Base-by-base conservation (phyloP, 2,797 vertebrate genomes). In the Coregonus ussuriensis region DNA sequence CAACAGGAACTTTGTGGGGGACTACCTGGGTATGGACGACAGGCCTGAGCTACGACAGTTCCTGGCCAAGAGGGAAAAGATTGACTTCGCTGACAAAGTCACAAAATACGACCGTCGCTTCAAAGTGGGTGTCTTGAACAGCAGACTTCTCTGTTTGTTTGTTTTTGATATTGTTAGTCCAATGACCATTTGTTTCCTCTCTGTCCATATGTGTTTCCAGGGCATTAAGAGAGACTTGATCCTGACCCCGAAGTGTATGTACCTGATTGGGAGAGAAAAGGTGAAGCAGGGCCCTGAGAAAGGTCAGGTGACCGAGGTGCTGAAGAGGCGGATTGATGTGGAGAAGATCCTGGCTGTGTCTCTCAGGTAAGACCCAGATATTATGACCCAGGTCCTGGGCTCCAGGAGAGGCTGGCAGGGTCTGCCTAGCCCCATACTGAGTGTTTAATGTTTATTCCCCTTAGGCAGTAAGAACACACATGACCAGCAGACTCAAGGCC, bases 1-100 rank as follows among this genome's bases (percentile, higher is more conserved):
- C 73, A 99, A 99, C 92, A 94, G 98, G 81, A 99, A 99, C 90
- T 99, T 99, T 79, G 94, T 99, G 1, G 98, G 98, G 0, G 98
- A 99, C 88, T 99, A 99, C 84, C 94, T 99, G 21, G 98, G 98
- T 21, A 97, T 73, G 72, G 72, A 73, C 29, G 54, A 73, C 31
- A n/a, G 72, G 18, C 72, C 72, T 6, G 72, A 73, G 54, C 72
- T 73, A 0, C 95, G 98, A 0, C 97, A 98, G 92, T 99, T 99
- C 37, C 90, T 99, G 84, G 97, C 89, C 87, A 99, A 97, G 83
- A 94, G 98, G 70, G 98, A 99, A 83, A 99, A 99, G 93, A 96
- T 99, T 0, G 97, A 99, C 82, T 99, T 99, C 76, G 96, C 98
- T 0, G 98, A 99, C 88, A 97, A 94, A 0, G 96, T 99, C 80